A percentile compares a stretch with the other conserved stretches of the same genome.
Conservation (phyloP, 1,140 invertebrate species). For the Meloidogyne chitwoodi region DNA sequence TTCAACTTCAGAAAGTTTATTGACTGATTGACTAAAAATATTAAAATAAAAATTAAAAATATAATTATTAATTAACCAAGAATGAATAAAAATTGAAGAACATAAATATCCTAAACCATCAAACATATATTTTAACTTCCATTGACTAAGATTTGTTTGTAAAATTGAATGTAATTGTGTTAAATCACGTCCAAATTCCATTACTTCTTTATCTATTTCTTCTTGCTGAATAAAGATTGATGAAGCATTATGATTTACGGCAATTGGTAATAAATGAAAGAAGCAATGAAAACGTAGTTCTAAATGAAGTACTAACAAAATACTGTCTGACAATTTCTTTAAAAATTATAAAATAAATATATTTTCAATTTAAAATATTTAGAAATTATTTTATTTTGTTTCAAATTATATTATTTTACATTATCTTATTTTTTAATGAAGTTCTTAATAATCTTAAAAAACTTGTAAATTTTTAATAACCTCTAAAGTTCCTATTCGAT, state of each 20-base stretch:
- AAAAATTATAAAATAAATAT: not conserved
- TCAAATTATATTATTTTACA: too few relatives aligned
- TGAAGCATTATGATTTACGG: conserved; percentile 61
- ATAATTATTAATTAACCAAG: conserved; percentile 53
- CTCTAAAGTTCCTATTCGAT: conserved; percentile 76
- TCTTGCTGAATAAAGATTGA: conserved; percentile 62
- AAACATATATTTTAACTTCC: conserved; percentile 85
- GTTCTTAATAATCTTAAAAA: too few relatives aligned
- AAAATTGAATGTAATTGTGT: conserved; percentile 75
- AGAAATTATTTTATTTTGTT: too few relatives aligned
- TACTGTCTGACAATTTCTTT: conserved; percentile 73
- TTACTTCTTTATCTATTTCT: conserved; percentile 76
- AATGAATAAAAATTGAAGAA: conserved; percentile 77
- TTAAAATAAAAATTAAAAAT: not conserved
- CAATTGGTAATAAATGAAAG: conserved; percentile 75
- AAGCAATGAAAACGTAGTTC: conserved; percentile 88
- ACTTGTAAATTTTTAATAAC: too few relatives aligned
- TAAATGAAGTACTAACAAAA: conserved; percentile 81
- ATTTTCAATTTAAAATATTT: too few relatives aligned
- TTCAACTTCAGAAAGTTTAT: conserved; percentile 73
- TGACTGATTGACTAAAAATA: conserved; percentile 70
- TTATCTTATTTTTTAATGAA: too few relatives aligned
- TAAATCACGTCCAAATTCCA: conserved; percentile 75
- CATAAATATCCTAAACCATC: conserved; percentile 83
- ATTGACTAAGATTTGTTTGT: conserved; percentile 70